phyloP scores from a whole-genome alignment of 92 coral and sea anemone species.

The Palythoa heliodiscus region DNA sequence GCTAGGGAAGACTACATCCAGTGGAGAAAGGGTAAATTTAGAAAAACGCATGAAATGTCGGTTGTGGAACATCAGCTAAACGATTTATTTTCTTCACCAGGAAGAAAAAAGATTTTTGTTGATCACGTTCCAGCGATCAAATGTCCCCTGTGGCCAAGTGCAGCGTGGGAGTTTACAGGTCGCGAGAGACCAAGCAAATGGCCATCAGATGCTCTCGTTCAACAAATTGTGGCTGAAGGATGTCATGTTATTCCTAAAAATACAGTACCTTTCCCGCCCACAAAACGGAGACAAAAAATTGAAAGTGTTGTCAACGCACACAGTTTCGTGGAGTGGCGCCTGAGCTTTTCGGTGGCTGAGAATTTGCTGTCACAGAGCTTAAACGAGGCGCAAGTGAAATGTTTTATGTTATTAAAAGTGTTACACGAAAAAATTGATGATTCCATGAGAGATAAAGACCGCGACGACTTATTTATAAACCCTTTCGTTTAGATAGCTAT shows the following conservation, averaged over 20 bases:
- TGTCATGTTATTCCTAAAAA: conserved; percentile 23
- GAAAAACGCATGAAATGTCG: background rate
- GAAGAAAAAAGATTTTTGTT: background rate
- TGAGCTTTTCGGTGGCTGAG: conserved; percentile 31
- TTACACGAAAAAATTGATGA: background rate
- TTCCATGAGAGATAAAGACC: background rate
- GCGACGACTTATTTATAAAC: background rate
- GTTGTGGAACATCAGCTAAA: background rate
- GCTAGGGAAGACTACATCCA: background rate
- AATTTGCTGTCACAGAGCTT: background rate
- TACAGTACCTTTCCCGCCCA: background rate
- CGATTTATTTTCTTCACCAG: conserved; percentile 15
- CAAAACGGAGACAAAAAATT: background rate
- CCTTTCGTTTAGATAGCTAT: background rate
- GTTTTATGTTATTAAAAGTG: conserved; percentile 11
- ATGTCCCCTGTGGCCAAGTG: conserved; percentile 15
- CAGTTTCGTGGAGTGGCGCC: conserved; percentile 18
- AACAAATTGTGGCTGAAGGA: conserved; percentile 8
- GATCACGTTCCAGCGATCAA: conserved; percentile 27
- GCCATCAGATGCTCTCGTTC: conserved; percentile 3
- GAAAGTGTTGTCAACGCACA: background rate
- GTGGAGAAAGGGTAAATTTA: background rate
- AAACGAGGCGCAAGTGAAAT: conserved; percentile 23
- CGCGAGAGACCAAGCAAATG: conserved; percentile 31
- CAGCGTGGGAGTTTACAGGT: conserved; percentile 31